phyloP scores from a whole-genome alignment of 2,888 invertebrate genomes.

The Hirtodrosophila duncani region DNA sequence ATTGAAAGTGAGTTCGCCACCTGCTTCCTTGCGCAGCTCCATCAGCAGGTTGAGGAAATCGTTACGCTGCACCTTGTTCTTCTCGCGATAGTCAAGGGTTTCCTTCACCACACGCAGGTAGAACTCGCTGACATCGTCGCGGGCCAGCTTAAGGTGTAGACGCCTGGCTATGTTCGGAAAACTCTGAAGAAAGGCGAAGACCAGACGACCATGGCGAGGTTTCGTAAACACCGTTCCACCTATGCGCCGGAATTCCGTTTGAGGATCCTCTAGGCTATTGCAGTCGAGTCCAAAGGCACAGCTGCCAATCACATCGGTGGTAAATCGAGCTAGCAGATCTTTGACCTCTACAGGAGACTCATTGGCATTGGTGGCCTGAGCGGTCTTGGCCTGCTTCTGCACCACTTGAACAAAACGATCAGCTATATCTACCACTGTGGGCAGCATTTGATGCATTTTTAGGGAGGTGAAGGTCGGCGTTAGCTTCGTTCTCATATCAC shows the following conservation, averaged over 20 bases:
- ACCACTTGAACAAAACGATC: too few relatives aligned
- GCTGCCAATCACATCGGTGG: conserved; percentile 79
- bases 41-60: conserved; percentile 80
- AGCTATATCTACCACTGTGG: too few relatives aligned
- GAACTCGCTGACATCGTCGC: conserved; percentile 74
- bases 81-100: conserved; percentile 76
- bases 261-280: conserved; percentile 77
- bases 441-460: too few relatives aligned
- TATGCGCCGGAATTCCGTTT: conserved; percentile 74
- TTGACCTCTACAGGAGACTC: too few relatives aligned
- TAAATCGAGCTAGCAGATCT: conserved; percentile 78
- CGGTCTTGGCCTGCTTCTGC: too few relatives aligned
- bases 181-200: conserved; percentile 44
- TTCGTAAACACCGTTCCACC: conserved; percentile 57
- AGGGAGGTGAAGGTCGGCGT: too few relatives aligned
- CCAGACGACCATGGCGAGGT: conserved; percentile 47
- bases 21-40: conserved; percentile 75
- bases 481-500: conserved; percentile 77
- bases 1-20: conserved; percentile 76
- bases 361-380: too few relatives aligned
- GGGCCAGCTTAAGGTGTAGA: conserved; percentile 49
- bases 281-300: conserved; percentile 79
- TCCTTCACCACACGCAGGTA: conserved; percentile 77
- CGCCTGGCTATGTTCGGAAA: conserved; percentile 53
- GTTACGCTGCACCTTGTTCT: conserved; percentile 75